Evolutionary conservation across 2,797 vertebrate species (phyloP).

Genomic region (Hoplostethus atlanticus): DNA sequence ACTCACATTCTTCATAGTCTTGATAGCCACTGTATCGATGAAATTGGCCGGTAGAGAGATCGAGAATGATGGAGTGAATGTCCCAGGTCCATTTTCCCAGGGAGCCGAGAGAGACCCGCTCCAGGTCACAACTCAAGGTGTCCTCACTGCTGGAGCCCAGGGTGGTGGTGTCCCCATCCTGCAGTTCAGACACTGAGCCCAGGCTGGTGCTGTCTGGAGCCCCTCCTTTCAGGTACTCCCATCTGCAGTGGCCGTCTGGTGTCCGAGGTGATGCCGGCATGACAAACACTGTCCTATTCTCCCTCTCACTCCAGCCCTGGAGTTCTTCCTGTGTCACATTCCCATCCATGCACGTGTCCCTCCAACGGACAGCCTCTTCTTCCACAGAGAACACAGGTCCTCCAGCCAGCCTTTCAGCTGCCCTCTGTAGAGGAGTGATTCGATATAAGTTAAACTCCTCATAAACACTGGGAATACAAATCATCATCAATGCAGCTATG

Average conservation of each 20-base stretch:
- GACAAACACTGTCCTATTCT: slow-evolving; percentile 83
- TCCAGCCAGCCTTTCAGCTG: slow-evolving; percentile 47
- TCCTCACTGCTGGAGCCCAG: slow-evolving; percentile 80
- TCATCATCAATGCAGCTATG: too few relatives aligned
- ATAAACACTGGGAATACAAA: too few relatives aligned
- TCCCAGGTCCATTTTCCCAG: slow-evolving; percentile 87
- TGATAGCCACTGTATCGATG: slow-evolving; percentile 84
- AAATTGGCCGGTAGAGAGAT: slow-evolving; percentile 92
- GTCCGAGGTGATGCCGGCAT: slow-evolving; percentile 71
- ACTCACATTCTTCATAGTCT: slow-evolving; percentile 83
- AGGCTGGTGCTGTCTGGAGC: slow-evolving; percentile 76
- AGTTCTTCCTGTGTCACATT: slow-evolving; percentile 49
- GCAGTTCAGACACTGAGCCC: slow-evolving; percentile 74
- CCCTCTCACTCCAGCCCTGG: slow-evolving; percentile 59
- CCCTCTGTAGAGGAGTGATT: slow-evolving; percentile 56
- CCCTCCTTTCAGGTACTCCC: slow-evolving; percentile 84
- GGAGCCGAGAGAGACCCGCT: slow-evolving; percentile 82
- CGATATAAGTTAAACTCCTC: not conserved
- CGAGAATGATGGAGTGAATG: slow-evolving; percentile 91
- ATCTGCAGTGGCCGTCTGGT: slow-evolving; percentile 65
- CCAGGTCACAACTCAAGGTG: slow-evolving; percentile 82
- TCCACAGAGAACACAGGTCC: slow-evolving; percentile 73
- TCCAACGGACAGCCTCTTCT: slow-evolving; percentile 64
- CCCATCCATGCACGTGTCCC: slow-evolving; percentile 40
- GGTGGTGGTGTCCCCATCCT: slow-evolving; percentile 79